Base-by-base conservation (phyloP, 2,888 invertebrate genomes). In the Diloba caeruleocephala region DNA sequence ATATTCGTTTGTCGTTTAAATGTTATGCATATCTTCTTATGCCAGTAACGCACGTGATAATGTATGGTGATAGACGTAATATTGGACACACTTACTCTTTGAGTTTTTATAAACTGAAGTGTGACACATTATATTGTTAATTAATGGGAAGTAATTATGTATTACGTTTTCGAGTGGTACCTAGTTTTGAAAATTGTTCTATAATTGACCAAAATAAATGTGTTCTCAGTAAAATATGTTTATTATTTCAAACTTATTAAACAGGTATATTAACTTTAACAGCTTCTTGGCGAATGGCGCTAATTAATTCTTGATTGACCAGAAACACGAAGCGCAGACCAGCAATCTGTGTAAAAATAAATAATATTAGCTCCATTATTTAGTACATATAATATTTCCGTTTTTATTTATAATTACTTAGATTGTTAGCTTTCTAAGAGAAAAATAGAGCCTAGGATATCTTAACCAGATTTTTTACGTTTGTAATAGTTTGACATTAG, bases 291-390 rank as follows among this genome's bases (percentile, higher is more conserved):
- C 98, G 95, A 73, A 98, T 98, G 29, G 97, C 96, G 81, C 96
- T 96, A 71, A 98, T 97, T 39, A 99, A 94, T 75, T 98, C 98
- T 85, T 97, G 97, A 89, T 99, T 98, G 54, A 99, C 96, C 61
- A 98, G 95, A 86, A 99, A 99, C 71, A 98, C 97, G 90, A 99
- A 99, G 60, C 98, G 95, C 32, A 99, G 94, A 44, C 98, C 97
- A 14, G 98, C 96, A 76, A 99, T 97, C 97, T 96, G 94, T 69
- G 70, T 26, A 26, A 59, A 43, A 49, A n/a, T n/a, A 52, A 64
- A 54, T 41, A 39, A 8, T 10, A 21, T 1, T 3, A 8, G 21
- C 33, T 33, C 21, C 21, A 34, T 12, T 34, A 4, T 19, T 12
- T 7, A 3, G n/a, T 12, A 3, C 8, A 19, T 7, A 19, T 2